Base-by-base conservation (phyloP, 2,797 vertebrate species). In the Poecilia wingei region DNA sequence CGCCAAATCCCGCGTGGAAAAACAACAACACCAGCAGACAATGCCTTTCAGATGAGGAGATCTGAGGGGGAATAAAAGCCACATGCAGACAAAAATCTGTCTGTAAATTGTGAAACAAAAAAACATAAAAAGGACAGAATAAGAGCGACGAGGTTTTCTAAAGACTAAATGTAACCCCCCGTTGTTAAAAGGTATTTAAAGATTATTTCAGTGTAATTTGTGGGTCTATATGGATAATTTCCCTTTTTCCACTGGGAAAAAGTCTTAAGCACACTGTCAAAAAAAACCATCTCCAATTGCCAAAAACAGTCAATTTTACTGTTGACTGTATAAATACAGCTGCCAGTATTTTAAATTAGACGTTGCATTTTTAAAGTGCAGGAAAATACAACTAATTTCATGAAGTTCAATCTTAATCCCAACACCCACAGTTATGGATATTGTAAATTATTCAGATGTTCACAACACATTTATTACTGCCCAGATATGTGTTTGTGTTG, bases 401-500 rank as follows among this genome's bases (percentile, higher is more conserved):
- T 10, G 22, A 9, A 9, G 51, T 55, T 22, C 22, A 68, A 25
- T 68, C 36, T 41, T 41, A 25, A 25, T 74, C 68, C 77, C 49
- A 53, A 64, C 77, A 82, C 25, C 51, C 41, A 68, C 75, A 80
- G 25, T 74, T 33, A 43, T 79, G 61, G 43, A 75, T 76, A 74
- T 49, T 84, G 81, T 74, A 81, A 85, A 74, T 84, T 77, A 74
- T 82, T 53, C 74, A 77, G 53, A 75, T 80, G 69, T 74, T 84
- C n/a, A 43, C 18, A 6, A 22, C 13, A 39, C 66, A 49, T 75
- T 78, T 69, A 69, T 85, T 80, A 39, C 47, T 51, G 64, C 79
- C 84, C 74, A 74, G 78, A 84, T 72, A 79, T 85, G 80, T 80
- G 90, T 78, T 86, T 84, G 82, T 90, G 89, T 81, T 91, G 61